Percentiles rank a stretch among this genome's conserved stretches.
These are phyloP conservation scores for Thecophora atra DNA, from an alignment of 2,888 invertebrate genomes.

Conservation along the genomic window DNA sequence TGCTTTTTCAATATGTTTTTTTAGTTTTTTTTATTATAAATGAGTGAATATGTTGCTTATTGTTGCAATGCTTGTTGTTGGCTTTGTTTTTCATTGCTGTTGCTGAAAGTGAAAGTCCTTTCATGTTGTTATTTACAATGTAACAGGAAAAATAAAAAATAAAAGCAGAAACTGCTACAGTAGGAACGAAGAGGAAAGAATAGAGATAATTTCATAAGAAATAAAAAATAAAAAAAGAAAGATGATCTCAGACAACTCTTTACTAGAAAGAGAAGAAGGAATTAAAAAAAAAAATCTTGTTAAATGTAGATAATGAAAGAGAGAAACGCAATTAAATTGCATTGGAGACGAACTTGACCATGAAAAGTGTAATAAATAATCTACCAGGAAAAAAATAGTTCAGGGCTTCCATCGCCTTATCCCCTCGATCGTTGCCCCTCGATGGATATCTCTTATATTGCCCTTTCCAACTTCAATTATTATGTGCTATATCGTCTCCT, in stretches of 20 bases:
- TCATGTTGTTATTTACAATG: neutral
- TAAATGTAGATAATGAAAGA: no score
- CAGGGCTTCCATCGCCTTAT: no score
- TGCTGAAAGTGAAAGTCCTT: constrained; percentile 5
- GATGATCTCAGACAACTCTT: neutral
- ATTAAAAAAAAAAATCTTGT: no score
- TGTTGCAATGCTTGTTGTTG: neutral
- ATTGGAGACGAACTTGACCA: no score
- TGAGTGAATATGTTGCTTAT: neutral
- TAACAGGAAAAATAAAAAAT: neutral
- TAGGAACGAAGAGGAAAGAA: neutral
- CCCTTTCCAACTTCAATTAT: neutral
- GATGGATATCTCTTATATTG: no score
- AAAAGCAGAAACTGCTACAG: neutral
- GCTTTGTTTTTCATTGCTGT: neutral
- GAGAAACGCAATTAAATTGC: no score
- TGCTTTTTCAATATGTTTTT: neutral
- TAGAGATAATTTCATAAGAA: neutral
- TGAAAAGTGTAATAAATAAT: no score
- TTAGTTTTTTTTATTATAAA: neutral
- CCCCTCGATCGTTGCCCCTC: no score
- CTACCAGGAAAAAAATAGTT: no score
- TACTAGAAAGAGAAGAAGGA: neutral
- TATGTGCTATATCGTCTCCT: neutral
- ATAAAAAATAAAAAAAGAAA: neutral